These are phyloP conservation scores for Argyrosomus japonicus DNA, from an alignment of 2,113 vertebrate species.

Conservation along the genomic window DNA sequence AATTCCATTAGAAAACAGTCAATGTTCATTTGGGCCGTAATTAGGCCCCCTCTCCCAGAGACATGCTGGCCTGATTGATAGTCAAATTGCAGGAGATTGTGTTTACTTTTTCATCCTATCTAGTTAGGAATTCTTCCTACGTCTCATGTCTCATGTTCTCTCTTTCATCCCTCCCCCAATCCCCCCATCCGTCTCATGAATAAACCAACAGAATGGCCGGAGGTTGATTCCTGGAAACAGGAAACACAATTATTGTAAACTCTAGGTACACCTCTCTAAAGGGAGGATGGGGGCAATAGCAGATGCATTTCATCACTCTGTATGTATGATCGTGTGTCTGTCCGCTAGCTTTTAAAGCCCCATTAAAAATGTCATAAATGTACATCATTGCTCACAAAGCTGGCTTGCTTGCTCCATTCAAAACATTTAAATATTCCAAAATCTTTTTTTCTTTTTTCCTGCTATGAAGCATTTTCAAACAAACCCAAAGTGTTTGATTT, in stretches of 20 bases:
- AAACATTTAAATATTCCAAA: background rate
- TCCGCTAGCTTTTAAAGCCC: conserved; percentile 3
- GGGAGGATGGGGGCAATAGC: background rate
- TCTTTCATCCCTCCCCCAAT: conserved; percentile 45
- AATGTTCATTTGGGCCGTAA: conserved; percentile 79
- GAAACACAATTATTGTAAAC: conserved; percentile 73
- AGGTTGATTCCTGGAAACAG: conserved; percentile 72
- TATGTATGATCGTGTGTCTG: background rate
- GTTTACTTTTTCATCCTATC: conserved; percentile 72
- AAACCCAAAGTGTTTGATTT: conserved; percentile 8
- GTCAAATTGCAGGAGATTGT: conserved; percentile 78
- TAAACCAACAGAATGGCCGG: conserved; percentile 70
- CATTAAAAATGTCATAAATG: background rate
- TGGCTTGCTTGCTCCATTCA: background rate
- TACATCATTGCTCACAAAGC: background rate
- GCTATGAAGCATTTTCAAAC: background rate
- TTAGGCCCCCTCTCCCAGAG: conserved; percentile 71
- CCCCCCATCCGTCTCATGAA: conserved; percentile 67
- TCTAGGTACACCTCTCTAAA: conserved; percentile 48
- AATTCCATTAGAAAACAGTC: conserved; percentile 82
- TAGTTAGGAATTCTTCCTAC: conserved; percentile 68
- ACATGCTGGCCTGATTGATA: conserved; percentile 75
- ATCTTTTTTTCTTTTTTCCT: background rate
- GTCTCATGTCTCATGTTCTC: conserved; percentile 58
- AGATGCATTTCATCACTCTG: conserved; percentile 17